Base-by-base conservation (phyloP, 2,888 invertebrate genomes). In the Boloria selene region DNA sequence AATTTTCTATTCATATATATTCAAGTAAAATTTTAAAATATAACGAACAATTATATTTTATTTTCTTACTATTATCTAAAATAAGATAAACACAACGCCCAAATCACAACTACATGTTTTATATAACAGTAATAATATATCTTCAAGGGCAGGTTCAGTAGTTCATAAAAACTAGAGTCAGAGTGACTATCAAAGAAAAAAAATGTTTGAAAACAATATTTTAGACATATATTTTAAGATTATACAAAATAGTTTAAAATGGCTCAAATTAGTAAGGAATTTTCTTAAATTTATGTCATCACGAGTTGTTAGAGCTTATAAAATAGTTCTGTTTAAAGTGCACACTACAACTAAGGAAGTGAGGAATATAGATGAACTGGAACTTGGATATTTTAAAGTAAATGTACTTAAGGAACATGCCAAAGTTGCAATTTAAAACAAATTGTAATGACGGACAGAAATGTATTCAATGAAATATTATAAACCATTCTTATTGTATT, bases 1-100 rank as follows among this genome's bases (percentile, higher is more conserved):
- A 47, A 50, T 61, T 71, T 69, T 67, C 63, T 60, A 70, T 83
- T 83, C 84, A 83, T 74, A 85, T 84, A 85, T 84, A 87, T 87
- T 81, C 80, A 86, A 85, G 87, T 89, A 87, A 86, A 88, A 82
- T 84, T 81, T 90, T 85, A 85, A 90, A 87, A 88, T 87, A 87
- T 89, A 90, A 88, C 87, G 83, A 86, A 82, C 87, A 86, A 83
- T 86, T 78, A 83, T 82, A 77, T 74, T 75, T 79, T 75, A 78
- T 79, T 79, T 74, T 80, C 73, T 84, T 81, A 84, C 73, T 72
- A 54, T 62, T 80, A 81, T 73, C 81, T 85, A 85, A 76, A 83
- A 84, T 82, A 82, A 70, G 76, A 79, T 79, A 80, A 88, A 90
- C 90, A 90, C 90, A 90, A 90, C 90, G 84, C 88, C 83, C 75